Evolutionary conservation across 2,113 vertebrate genomes (phyloP), one percentile per base, ranked within the genome.

Genomic region (Pachypanchax playfairii): DNA sequence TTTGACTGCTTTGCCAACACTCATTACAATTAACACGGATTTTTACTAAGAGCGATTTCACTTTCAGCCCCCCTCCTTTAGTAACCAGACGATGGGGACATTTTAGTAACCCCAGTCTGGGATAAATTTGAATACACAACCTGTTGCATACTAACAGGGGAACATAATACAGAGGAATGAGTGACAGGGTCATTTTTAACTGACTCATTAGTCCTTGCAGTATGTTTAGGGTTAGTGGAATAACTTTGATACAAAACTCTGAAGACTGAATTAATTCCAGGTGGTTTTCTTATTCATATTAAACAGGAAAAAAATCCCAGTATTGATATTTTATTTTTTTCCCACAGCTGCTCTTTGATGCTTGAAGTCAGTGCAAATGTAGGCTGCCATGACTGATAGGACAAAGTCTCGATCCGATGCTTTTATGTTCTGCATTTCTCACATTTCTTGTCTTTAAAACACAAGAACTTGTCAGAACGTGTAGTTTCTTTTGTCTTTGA

Each of bases 11-110:
- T 86, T 84, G 70, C 87, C 75, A 85, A 77, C 80, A 89, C 44
- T 80, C 83, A 88, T 88, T 85, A 88, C 76, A 81, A 88, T 87
- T 84, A 87, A 82, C 84, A 86, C 38, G 14, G 65, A 38, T 75
- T 74, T 79, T 86, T 74, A 83, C 66, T 60, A 49, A 59, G 64
- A 56, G 70, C 55, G 67, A 75, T 81, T 84, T 86, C 69, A 76
- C 85, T 85, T 70, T 75, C 67, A 54, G 42, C 46, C 38, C 46
- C 31, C 65, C 49, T 38, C 43, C 56, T 71, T 7, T 29, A 61
- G 46, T 72, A 63, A 75, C 68, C 72, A 88, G 84, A 87, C 63
- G 59, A 63, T 36, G 25, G 10, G 75, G 10, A 73, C 77, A 82
- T 84, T 77, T 83, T 20, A 59, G 55, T 61, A 50, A 69, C 63